A percentile compares a stretch with the other conserved stretches of the same genome.
phyloP scores from a whole-genome alignment of 2,797 vertebrate species.

The Emys orbicularis region DNA sequence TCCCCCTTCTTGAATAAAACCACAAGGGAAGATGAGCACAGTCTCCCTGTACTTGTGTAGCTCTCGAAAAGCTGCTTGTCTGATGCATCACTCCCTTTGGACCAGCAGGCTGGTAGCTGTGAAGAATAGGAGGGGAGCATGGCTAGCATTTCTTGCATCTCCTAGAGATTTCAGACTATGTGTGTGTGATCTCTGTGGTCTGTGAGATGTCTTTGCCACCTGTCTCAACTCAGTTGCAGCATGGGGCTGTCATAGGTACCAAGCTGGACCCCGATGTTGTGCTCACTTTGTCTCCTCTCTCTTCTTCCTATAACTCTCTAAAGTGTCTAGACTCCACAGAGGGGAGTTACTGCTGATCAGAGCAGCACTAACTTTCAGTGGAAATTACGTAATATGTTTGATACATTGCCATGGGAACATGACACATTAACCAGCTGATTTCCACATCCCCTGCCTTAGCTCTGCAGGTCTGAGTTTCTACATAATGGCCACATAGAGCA shows the following conservation, averaged over 20 bases:
- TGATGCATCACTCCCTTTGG: neutral
- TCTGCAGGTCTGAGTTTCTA: neutral
- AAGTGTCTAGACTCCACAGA: neutral
- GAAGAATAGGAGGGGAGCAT: neutral
- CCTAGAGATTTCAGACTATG: rapidly evolving
- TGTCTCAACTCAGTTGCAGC: rapidly evolving
- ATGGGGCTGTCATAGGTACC: neutral
- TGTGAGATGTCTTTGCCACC: neutral
- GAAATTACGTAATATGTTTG: neutral
- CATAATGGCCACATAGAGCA: constrained; percentile 23
- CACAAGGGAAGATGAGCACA: neutral
- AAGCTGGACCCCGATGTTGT: neutral
- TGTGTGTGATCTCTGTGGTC: rapidly evolving
- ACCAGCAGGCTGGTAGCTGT: neutral
- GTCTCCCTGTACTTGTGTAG: neutral
- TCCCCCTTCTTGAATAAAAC: neutral
- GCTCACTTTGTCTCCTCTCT: neutral
- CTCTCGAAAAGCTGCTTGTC: neutral
- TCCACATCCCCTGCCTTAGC: constrained; percentile 4
- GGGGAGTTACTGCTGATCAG: neutral
- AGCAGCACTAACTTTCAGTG: neutral
- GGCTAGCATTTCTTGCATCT: neutral
- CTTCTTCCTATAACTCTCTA: neutral
- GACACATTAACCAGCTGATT: neutral
- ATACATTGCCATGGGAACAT: neutral